Evolutionary conservation across 2,797 vertebrate genomes (phyloP), one percentile per base, ranked within the genome.

Genomic region (Alcedo quadribrachys): DNA sequence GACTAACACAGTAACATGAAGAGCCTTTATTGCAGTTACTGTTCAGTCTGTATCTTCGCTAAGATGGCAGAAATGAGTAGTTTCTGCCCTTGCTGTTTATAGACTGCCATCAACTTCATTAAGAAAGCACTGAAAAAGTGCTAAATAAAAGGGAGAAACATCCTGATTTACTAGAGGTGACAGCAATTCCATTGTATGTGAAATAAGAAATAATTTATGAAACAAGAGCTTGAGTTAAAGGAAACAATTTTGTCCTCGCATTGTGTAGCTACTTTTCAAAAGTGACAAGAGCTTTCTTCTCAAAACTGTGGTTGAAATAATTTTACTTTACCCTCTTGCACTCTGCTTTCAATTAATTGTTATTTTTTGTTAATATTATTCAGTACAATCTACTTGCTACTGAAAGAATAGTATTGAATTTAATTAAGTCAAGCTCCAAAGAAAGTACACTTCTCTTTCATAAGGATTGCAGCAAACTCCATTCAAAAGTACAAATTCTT

Each of bases 401-500:
- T 61, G 63, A 54, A 86, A 53, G 17, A 79, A 25, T 43, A 65
- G 14, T 61, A 58, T 35, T 86, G 85, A 81, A 79, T 79, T 91
- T 7, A 74, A 40, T 93, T 88, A 67, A 76, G 33, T 84, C 48
- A 84, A 50, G 18, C 33, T 70, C 40, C 25, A 30, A 51, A 54
- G 42, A 68, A 88, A 68, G 12, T 50, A 30, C 17, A 7, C 20
- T 76, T 89, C 73, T 54, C 48, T 77, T 84, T 92, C 42, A 35
- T 57, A 73, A 55, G 18, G 28, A 33, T 63, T 87, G 48, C 35
- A 87, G 69, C 28, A 32, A 30, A 10, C 4, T 61, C 11, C 6
- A 48, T 75, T 83, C 12, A 87, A 87, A 94, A 87, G 67, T n/a
- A 33, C 11, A 46, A 15, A 69, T 94, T 89, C 16, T 69, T 87